These are phyloP conservation scores for Psittacula echo DNA, from an alignment of 2,797 vertebrate species.

Conservation along the genomic window DNA sequence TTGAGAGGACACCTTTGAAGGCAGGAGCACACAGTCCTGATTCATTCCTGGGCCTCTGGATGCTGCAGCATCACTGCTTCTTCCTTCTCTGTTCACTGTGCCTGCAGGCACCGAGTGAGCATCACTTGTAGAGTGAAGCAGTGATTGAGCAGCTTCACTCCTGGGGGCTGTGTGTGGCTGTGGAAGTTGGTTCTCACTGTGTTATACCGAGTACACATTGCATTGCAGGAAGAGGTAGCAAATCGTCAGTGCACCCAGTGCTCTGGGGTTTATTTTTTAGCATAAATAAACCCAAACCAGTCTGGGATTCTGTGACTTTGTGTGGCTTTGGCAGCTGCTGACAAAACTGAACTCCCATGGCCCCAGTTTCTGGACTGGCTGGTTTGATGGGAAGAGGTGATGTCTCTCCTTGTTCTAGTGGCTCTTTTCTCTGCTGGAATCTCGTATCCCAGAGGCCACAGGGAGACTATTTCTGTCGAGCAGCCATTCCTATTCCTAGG, in stretches of 20 bases:
- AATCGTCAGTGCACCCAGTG: not conserved
- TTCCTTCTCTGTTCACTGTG: not conserved
- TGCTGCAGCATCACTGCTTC: not conserved
- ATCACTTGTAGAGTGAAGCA: not conserved
- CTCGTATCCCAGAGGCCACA: not conserved
- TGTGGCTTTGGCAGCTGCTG: not conserved
- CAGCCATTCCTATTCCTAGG: not conserved
- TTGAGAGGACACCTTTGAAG: not conserved
- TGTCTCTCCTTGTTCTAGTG: not conserved
- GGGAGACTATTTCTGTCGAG: not conserved
- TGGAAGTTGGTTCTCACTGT: not conserved
- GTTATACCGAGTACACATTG: accelerated
- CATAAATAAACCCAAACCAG: not conserved
- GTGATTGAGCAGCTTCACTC: not conserved
- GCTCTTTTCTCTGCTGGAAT: not conserved
- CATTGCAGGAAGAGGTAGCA: not conserved
- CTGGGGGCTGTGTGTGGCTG: accelerated
- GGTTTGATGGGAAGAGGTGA: not conserved
- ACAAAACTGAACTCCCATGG: accelerated
- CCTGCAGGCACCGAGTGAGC: not conserved
- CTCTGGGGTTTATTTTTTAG: not conserved
- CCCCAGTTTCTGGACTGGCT: not conserved
- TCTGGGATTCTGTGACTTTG: not conserved
- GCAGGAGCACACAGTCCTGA: accelerated
- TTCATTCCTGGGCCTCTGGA: not conserved